Evolutionary conservation across 2,113 vertebrate species (phyloP).

Genomic region (Semnornis frantzii): DNA sequence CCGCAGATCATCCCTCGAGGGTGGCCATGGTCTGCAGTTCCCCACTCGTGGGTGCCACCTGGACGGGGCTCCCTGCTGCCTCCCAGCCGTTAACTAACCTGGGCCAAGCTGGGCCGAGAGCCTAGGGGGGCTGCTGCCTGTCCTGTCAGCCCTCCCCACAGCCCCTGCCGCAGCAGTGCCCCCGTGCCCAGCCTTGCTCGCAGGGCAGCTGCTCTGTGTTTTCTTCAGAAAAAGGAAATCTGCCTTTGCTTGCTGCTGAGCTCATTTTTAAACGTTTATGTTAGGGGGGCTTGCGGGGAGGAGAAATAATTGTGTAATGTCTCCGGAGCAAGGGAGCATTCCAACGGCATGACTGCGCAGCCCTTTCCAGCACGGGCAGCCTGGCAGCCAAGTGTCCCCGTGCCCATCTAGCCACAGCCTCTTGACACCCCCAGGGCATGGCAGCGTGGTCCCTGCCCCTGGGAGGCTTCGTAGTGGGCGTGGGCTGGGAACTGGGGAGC

Average conservation of each 20-base stretch:
- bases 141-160: not conserved
- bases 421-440: fast-evolving
- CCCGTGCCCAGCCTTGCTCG: fast-evolving
- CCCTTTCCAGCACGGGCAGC: slow-evolving; percentile 8
- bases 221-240: slow-evolving; percentile 21
- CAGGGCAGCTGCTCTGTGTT: not conserved
- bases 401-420: not conserved
- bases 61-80: not conserved
- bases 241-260: slow-evolving; percentile 24
- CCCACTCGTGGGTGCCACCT: fast-evolving
- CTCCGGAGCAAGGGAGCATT: slow-evolving; percentile 61
- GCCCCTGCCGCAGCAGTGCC: fast-evolving
- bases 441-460: fast-evolving
- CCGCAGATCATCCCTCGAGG: not conserved
- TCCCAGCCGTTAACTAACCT: not conserved
- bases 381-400: not conserved
- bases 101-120: not conserved
- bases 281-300: slow-evolving; percentile 23
- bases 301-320: slow-evolving; percentile 56
- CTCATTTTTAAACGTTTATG: slow-evolving; percentile 37
- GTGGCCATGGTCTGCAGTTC: not conserved
- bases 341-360: slow-evolving; percentile 59
- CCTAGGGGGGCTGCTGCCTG: not conserved
- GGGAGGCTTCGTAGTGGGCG: not conserved
- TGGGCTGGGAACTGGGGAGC: not conserved